Conservation (phyloP, 2,888 invertebrate species). For the Campaea margaritaria region DNA sequence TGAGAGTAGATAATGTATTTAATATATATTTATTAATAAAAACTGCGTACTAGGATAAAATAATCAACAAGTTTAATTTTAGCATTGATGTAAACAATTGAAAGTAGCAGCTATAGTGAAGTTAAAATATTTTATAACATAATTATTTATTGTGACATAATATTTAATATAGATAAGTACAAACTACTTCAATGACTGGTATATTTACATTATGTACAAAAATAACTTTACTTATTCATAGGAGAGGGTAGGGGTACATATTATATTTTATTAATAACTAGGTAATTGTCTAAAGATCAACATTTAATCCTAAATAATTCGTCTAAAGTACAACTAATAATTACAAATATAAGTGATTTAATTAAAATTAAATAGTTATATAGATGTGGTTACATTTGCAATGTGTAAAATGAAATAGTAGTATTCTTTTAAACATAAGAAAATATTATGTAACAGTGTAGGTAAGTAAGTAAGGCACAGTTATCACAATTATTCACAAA, state of each 20-base stretch:
- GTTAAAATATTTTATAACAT: conserved; percentile 35
- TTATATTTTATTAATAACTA: background rate
- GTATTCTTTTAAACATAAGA: conserved; percentile 1
- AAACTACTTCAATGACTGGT: conserved; percentile 16
- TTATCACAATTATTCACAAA: conserved; percentile 66
- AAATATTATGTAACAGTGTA: conserved; percentile 17
- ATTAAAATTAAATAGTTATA: background rate
- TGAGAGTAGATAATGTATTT: too few relatives aligned
- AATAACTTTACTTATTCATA: conserved; percentile 10
- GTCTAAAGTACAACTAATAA: background rate
- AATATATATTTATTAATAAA: too few relatives aligned
- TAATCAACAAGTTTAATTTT: too few relatives aligned
- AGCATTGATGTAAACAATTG: too few relatives aligned
- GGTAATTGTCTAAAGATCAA: background rate
- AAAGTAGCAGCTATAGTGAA: too few relatives aligned
- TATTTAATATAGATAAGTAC: conserved; percentile 15
- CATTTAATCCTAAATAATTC: conserved; percentile 4
- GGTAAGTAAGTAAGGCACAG: conserved; percentile 66
- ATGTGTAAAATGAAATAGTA: too few relatives aligned
- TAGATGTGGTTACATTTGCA: conserved; percentile 1
- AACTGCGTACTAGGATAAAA: too few relatives aligned
- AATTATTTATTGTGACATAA: conserved; percentile 39
- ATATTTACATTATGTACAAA: conserved; percentile 36
- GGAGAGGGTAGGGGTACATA: conserved; percentile 1
- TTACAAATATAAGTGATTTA: too few relatives aligned